phyloP scores from a whole-genome alignment of 2,888 invertebrate species.

The Microplitis manilae region DNA sequence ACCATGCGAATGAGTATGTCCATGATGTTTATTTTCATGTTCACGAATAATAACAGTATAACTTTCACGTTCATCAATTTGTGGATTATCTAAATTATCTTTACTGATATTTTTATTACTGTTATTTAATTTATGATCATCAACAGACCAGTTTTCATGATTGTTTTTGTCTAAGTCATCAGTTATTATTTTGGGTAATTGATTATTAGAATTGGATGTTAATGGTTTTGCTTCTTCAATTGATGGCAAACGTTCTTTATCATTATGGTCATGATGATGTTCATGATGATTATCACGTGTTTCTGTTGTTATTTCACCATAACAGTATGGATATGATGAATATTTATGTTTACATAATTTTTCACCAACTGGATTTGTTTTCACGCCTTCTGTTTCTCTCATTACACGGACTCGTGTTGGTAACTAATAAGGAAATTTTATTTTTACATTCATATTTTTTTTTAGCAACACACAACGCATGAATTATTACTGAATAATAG shows the following conservation, averaged over 20 bases:
- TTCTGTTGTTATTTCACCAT: constrained; percentile 86
- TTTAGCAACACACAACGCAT: not conserved
- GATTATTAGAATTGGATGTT: constrained; percentile 65
- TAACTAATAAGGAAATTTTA: constrained; percentile 65
- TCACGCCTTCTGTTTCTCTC: constrained; percentile 77
- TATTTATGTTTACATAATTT: constrained; percentile 91
- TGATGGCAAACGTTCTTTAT: constrained; percentile 61
- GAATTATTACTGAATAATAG: not conserved
- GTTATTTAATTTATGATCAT: constrained; percentile 56
- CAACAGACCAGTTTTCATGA: constrained; percentile 47
- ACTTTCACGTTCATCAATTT: constrained; percentile 77
- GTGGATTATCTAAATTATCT: constrained; percentile 61
- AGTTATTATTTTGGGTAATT: constrained; percentile 61
- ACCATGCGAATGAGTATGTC: constrained; percentile 88
- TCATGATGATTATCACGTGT: constrained; percentile 74
- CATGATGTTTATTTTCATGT: constrained; percentile 85
- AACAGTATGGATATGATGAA: constrained; percentile 90
- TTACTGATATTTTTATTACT: constrained; percentile 9
- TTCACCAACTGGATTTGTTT: constrained; percentile 73
- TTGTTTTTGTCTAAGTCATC: constrained; percentile 57
- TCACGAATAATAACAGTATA: constrained; percentile 86
- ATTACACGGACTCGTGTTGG: constrained; percentile 82
- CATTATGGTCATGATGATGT: constrained; percentile 58
- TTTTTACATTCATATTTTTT: not conserved
- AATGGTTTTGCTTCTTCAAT: constrained; percentile 69